phyloP scores from a whole-genome alignment of 2,797 vertebrate species.

The Danionella dracula region DNA sequence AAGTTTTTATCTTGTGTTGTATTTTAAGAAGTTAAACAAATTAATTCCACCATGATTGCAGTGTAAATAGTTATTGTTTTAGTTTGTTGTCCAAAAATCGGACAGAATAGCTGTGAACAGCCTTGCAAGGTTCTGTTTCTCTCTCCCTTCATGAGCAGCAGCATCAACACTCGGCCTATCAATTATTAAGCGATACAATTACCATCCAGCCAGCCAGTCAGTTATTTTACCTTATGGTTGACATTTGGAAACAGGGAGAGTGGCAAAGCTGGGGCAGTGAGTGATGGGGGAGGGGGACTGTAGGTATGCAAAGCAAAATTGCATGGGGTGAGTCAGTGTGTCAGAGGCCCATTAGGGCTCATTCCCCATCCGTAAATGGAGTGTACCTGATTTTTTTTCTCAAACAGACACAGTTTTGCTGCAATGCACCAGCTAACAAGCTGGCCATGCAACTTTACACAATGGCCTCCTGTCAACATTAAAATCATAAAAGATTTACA shows the following conservation, averaged over 20 bases:
- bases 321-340: constrained; percentile 39
- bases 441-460: background rate
- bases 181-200: constrained; percentile 58
- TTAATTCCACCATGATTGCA: too few relatives aligned
- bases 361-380: constrained; percentile 34
- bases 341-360: constrained; percentile 28
- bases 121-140: constrained; percentile 14
- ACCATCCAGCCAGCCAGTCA: constrained; percentile 50
- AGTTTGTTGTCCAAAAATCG: background rate
- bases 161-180: constrained; percentile 43
- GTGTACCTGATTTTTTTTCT: constrained; percentile 4
- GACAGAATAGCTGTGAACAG: background rate
- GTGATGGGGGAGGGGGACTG: background rate
- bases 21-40: too few relatives aligned
- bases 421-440: constrained; percentile 32
- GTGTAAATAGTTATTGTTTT: background rate
- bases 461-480: background rate
- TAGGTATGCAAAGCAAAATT: constrained; percentile 36
- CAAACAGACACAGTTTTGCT: constrained; percentile 15
- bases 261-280: constrained; percentile 34
- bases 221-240: constrained; percentile 50
- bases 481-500: constrained; percentile 12
- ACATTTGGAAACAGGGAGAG: constrained; percentile 49
- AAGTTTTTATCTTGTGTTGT: too few relatives aligned
- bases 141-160: constrained; percentile 8